Conservation (phyloP, 2,888 invertebrate species). For the Aromia moschata region DNA sequence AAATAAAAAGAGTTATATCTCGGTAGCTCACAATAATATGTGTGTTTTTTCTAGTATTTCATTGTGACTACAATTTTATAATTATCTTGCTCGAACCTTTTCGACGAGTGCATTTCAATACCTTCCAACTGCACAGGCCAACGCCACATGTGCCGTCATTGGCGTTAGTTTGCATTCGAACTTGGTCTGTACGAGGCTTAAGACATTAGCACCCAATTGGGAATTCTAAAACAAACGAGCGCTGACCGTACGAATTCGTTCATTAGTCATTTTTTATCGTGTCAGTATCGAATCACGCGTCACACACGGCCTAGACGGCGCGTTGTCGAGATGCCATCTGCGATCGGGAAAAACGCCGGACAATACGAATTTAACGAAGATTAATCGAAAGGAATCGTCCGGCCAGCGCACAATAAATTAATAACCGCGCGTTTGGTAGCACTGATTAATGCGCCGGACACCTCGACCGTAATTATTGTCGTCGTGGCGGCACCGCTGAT, state of each 20-base stretch:
- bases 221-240: conserved; percentile 13
- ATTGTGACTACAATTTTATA: no score
- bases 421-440: conserved; percentile 50
- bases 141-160: no score
- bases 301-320: conserved; percentile 53
- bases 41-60: no score
- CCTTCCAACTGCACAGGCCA: no score
- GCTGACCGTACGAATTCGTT: conserved; percentile 45
- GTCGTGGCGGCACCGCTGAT: conserved; percentile 52
- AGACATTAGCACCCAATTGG: background rate
- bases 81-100: no score
- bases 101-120: no score
- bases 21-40: no score
- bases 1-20: no score
- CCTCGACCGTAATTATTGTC: conserved; percentile 50
- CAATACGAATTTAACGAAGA: conserved; percentile 61
- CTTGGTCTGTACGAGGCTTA: no score
- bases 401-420: conserved; percentile 53
- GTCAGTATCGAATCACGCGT: conserved; percentile 51
- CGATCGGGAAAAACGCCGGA: conserved; percentile 44
- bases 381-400: conserved; percentile 56
- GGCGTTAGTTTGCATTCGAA: no score
- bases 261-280: conserved; percentile 57
- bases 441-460: conserved; percentile 52
- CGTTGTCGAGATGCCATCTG: conserved; percentile 57